Evolutionary conservation across 2,888 invertebrate genomes (phyloP), one percentile per base, ranked within the genome.

Genomic region (Clistopyga incitator): DNA sequence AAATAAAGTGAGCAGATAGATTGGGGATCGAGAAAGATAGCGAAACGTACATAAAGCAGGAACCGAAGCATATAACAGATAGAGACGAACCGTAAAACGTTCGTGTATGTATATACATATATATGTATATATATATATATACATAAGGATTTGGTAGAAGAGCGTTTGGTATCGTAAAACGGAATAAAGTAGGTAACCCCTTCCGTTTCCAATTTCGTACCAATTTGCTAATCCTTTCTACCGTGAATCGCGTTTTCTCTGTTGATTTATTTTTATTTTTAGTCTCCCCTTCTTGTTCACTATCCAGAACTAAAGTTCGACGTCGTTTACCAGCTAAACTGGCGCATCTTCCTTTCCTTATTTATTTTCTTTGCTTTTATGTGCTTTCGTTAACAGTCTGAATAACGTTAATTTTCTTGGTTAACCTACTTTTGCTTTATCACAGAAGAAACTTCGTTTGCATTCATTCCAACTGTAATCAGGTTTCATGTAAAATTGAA

Each of bases 191-290:
- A 76, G 82, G 59, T 68, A 82, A 80, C 78, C 77, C 72, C 47
- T 76, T 65, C 52, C 81, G 38, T 59, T 82, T 82, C 79, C 72
- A 84, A 82, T 78, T 77, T 82, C 75, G 61, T 70, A 45, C 68
- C 68, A 70, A 82, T 84, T 82, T 82, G 80, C 77, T 84, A 84
- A 85, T 85, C 76, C 80, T 77, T 82, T 64, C 47, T 68, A 50
- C 68, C 65, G 77, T 85, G 70, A 85, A 85, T 82, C 80, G 74
- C 29, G 47, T 61, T 74, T 45, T 79, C 65, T 42, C 64, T 64
- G 38, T 75, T 78, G 20, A 52, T 54, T 29, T 50, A 25, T 65
- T 47, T 71, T 76, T 38, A 20, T 54, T 72, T 68, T 38, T 50
- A 45, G 23, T 29, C 18, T 20, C 10, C 59, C 11, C 45, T 61